These are phyloP conservation scores for Rhinatrema bivittatum DNA, from an alignment of 2,797 vertebrate genomes.

Conservation along the genomic window DNA sequence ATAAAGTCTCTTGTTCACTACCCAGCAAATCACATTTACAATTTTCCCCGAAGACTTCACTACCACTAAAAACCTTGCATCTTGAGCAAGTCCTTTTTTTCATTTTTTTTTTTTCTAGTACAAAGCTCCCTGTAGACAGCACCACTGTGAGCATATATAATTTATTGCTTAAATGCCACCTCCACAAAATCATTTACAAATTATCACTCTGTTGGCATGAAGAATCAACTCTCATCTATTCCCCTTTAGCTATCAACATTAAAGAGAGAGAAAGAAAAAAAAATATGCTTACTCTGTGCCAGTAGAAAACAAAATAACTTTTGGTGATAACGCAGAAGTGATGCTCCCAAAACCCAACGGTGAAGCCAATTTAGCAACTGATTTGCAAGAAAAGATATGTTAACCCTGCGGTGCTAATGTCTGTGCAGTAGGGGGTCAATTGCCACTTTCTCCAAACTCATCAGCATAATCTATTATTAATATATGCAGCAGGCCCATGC, in stretches of 20 bases:
- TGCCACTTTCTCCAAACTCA: constrained; percentile 70
- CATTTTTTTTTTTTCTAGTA: too few relatives aligned
- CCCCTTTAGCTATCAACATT: constrained; percentile 24
- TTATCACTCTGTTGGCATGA: constrained; percentile 29
- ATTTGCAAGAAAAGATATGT: constrained; percentile 54
- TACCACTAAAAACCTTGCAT: too few relatives aligned
- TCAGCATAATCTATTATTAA: constrained; percentile 79
- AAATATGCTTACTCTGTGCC: constrained; percentile 35
- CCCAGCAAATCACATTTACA: too few relatives aligned
- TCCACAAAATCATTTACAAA: constrained; percentile 33
- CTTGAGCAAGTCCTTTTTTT: too few relatives aligned
- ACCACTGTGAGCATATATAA: too few relatives aligned
- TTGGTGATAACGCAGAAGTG: constrained; percentile 19
- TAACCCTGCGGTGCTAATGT: constrained; percentile 58
- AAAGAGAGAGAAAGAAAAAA: constrained; percentile 10
- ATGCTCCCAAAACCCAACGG: constrained; percentile 32
- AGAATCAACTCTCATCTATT: constrained; percentile 26
- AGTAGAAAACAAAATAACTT: constrained; percentile 41
- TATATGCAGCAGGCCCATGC: constrained; percentile 56
- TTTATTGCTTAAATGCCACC: too few relatives aligned
- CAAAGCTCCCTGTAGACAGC: too few relatives aligned
- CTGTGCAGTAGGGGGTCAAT: constrained; percentile 67
- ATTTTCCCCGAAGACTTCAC: too few relatives aligned
- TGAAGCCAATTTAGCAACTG: constrained; percentile 54
- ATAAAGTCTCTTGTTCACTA: too few relatives aligned